A percentile compares a stretch with the other conserved stretches of the same genome.
Conservation (phyloP, 1,140 invertebrate genomes). For the Proctacanthus coquilletti region DNA sequence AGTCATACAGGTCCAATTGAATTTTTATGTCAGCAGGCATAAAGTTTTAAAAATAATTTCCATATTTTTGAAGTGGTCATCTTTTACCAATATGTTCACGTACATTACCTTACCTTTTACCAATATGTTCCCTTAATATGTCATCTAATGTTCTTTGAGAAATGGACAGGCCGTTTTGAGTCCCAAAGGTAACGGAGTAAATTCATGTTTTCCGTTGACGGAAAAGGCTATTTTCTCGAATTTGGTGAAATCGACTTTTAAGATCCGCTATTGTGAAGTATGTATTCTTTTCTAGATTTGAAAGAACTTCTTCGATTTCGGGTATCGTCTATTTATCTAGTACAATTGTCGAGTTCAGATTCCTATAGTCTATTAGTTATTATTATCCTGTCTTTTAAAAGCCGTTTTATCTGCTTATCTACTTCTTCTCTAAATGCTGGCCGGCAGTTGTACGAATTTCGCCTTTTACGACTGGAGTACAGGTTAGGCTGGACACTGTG, state of each 20-base stretch:
- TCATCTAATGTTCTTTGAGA: too few species aligned
- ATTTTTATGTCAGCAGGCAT: conserved; percentile 29
- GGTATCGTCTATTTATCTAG: conserved; percentile 34
- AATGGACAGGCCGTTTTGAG: too few species aligned
- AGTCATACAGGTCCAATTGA: conserved; percentile 30
- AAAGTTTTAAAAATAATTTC: conserved; percentile 23
- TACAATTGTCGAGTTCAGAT: conserved; percentile 21
- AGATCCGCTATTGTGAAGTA: conserved; percentile 10
- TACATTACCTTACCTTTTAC: conserved; percentile 7
- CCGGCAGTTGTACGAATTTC: conserved; percentile 7
- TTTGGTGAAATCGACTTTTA: conserved; percentile 32
- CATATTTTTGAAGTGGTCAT: conserved; percentile 28
- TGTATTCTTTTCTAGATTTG: conserved; percentile 7
- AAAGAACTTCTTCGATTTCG: conserved; percentile 19
- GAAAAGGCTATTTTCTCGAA: background rate
- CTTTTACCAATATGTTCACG: too few species aligned
- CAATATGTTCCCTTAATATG: too few species aligned
- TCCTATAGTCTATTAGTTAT: conserved; percentile 22
- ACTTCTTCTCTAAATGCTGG: conserved; percentile 9
- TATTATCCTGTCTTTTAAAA: conserved; percentile 11
- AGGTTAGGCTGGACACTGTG: too few species aligned
- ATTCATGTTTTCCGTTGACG: too few species aligned
- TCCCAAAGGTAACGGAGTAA: too few species aligned
- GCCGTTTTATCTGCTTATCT: conserved; percentile 9
- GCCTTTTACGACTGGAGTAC: too few species aligned